phyloP scores from a whole-genome alignment of 2,113 vertebrate genomes.

The Equus przewalskii region DNA sequence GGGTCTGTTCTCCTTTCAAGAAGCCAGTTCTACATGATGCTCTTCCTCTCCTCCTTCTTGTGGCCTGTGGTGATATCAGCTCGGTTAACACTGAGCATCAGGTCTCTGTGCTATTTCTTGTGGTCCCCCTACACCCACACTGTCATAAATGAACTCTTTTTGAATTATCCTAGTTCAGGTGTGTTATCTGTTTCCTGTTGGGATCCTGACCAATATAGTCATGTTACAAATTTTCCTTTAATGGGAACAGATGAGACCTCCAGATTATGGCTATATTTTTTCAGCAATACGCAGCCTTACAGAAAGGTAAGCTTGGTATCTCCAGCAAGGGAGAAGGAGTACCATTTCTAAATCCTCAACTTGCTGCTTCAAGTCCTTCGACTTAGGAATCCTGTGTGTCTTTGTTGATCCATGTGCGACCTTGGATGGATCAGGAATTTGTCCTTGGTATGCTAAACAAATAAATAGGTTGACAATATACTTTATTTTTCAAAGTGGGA shows the following conservation, averaged over 20 bases:
- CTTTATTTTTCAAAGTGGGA: conserved; percentile 37
- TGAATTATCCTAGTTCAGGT: neutral
- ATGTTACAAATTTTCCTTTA: neutral
- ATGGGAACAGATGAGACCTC: conserved; percentile 9
- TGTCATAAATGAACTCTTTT: neutral
- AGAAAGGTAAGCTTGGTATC: conserved; percentile 24
- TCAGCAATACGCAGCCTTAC: neutral
- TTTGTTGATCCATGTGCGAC: neutral
- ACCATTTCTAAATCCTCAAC: neutral
- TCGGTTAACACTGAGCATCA: neutral
- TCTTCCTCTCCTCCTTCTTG: neutral
- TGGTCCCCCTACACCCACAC: neutral
- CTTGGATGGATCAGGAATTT: neutral
- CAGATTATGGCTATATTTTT: conserved; percentile 4
- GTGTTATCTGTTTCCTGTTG: conserved; percentile 22
- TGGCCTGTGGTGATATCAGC: neutral
- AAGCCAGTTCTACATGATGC: neutral
- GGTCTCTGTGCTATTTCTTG: neutral
- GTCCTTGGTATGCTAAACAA: neutral
- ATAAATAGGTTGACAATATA: neutral
- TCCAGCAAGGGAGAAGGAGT: neutral
- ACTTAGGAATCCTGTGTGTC: neutral
- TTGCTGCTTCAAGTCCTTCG: neutral
- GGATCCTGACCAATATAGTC: neutral
- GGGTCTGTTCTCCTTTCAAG: neutral